Base-by-base conservation (phyloP, 1,140 invertebrate species). In the Dendroctonus ponderosae region DNA sequence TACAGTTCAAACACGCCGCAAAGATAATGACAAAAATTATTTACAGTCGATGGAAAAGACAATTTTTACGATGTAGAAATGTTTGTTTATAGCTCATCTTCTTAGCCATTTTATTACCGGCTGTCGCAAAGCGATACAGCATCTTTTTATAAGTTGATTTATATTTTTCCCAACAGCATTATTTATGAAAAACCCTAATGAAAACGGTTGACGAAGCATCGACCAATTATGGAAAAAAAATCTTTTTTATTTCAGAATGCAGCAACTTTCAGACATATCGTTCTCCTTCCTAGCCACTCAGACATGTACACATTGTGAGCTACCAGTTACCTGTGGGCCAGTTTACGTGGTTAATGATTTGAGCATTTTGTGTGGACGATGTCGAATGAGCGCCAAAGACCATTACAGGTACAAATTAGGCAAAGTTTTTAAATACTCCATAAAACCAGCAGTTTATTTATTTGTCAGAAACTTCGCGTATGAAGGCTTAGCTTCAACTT, bases 401-500 rank as follows among this genome's bases (percentile, higher is more conserved):
- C 54, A 66, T 66, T 66, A 58, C 51, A 66, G 63, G 63, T 66
- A 54, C 26, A 26, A 26, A 26, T 26, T 26, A 26, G 26, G 26
- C 3, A 26, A 26, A 26, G 3, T 26, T 26, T 26, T 26, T 3
- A 26, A 26, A 46, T 1, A 46, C 1, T 11, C 43, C 43, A 11
- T 46, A 46, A 46, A 46, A 46, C 26, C 26, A 26, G 26, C 26
- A 26, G 26, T 26, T 51, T 51, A 12, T 15, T 51, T 51, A 2
- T 51, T 12, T 51, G 44, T 4, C 43, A 67, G 75, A 9, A 74
- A 75, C 40, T 50, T 53, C n/a, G 65, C 73, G 5, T 77, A 71
- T 46, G 77, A 78, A 70, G 67, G 71, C 7, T 40, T 76, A 38
- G 76, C 75, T 6, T 70, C 65, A 8, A 71, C 68, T 12, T 78